Base-by-base conservation (phyloP, 2,888 invertebrate genomes). In the Alentia gelatinosa region DNA sequence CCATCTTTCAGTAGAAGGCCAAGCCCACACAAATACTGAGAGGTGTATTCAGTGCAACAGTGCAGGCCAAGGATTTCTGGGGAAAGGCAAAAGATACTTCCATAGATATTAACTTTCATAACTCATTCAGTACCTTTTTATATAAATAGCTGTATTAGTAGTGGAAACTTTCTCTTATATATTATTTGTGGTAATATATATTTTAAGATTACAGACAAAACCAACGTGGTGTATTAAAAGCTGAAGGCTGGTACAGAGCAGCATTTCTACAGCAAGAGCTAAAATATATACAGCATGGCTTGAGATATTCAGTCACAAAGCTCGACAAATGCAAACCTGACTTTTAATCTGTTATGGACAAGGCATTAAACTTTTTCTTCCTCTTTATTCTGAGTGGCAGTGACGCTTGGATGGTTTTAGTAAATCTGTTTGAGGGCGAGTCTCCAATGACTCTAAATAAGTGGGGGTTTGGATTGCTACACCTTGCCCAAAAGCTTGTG, bases 201-300 rank as follows among this genome's bases (percentile, higher is more conserved):
- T 19, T 5, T 79, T 35, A 79, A n/a, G 79, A 23, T 79, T 79
- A 79, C 79, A 79, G 39, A 79, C 79, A 26, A 79, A 79, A 39
- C 12, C 19, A 79, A 79, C 12, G 39, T 79, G 79, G 79, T 79
- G 37, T n/a, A 79, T 79, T 79, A 35, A 79, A 39, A 79, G 79
- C 79, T 35, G 79, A 68, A 68, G 33, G 68, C 68, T 26, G 68
- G 26, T 39, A 79, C 79, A 79, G 19, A 19, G 37, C 79, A 39
- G 79, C 79, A 23, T 79, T 79, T 79, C 79, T 79, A 79, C 79
- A 79, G 79, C 79, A 79, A 79, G 79, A 79, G 79, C 79, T 79
- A 79, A 79, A 79, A 79, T 79, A 79, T 79, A 79, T 79, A 79
- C 79, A 79, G 79, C 79, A 35, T 79, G 35, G 79, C 23, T 79